Conservation (phyloP, 2,797 vertebrate species). For the Fistularia commersonii region DNA sequence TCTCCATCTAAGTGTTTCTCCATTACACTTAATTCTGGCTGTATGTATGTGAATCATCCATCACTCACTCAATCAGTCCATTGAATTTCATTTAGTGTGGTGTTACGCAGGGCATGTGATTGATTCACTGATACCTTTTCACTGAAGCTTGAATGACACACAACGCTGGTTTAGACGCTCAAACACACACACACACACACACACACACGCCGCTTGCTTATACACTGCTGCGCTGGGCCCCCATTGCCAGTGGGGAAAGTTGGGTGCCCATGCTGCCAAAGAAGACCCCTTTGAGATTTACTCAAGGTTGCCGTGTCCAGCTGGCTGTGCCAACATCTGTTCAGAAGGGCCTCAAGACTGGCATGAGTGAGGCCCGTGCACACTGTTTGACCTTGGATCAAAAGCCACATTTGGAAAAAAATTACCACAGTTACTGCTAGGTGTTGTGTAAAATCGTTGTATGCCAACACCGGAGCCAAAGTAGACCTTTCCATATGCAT, state of each 20-base stretch:
- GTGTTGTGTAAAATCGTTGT: no score
- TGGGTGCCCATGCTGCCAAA: slow-evolving; percentile 66
- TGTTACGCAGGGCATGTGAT: slow-evolving; percentile 76
- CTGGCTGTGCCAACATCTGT: slow-evolving; percentile 74
- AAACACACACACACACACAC: slow-evolving; percentile 12
- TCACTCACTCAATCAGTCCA: slow-evolving; percentile 78
- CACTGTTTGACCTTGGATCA: slow-evolving; percentile 65
- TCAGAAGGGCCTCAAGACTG: slow-evolving; percentile 71
- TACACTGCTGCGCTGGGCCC: slow-evolving; percentile 54
- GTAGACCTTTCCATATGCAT: no score
- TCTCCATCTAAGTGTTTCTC: slow-evolving; percentile 69
- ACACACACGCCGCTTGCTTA: slow-evolving; percentile 29
- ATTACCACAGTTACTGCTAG: slow-evolving; percentile 1
- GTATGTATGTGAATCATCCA: slow-evolving; percentile 72
- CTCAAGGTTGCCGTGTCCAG: slow-evolving; percentile 72
- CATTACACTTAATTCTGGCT: slow-evolving; percentile 71
- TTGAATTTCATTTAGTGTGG: slow-evolving; percentile 77
- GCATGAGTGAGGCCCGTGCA: slow-evolving; percentile 57
- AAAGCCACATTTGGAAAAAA: slow-evolving; percentile 31
- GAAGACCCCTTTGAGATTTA: slow-evolving; percentile 65
- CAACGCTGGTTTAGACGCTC: slow-evolving; percentile 58
- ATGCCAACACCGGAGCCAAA: no score
- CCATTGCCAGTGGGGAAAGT: slow-evolving; percentile 56
- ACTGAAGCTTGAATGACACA: slow-evolving; percentile 78
- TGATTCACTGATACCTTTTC: slow-evolving; percentile 75